Percentiles rank a stretch among this genome's conserved stretches.
These are phyloP conservation scores for Patella ulyssiponensis DNA, from an alignment of 2,888 invertebrate genomes.

Conservation along the genomic window DNA sequence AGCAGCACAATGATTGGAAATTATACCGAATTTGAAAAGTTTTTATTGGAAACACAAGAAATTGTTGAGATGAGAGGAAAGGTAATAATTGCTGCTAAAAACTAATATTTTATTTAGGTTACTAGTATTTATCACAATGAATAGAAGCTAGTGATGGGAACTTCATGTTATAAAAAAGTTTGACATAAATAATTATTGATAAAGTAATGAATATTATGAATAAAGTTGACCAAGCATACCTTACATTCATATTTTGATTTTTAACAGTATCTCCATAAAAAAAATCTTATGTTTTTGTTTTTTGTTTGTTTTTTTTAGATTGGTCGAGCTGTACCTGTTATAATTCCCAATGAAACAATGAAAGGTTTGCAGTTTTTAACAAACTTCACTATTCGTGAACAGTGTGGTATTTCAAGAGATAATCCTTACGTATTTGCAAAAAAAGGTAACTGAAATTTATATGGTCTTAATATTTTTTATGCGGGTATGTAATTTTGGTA, in stretches of 20 bases:
- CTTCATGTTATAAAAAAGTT: not conserved
- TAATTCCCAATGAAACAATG: not conserved
- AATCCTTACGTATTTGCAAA: not conserved
- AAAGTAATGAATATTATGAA: not conserved
- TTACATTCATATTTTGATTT: not conserved
- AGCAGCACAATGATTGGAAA: not conserved
- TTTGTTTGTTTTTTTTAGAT: not conserved
- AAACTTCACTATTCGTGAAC: too few species aligned
- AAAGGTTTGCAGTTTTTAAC: too few species aligned
- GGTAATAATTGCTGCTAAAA: not conserved
- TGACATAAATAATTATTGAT: not conserved
- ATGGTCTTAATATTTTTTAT: too few species aligned
- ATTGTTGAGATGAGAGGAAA: not conserved
- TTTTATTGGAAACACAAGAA: not conserved
- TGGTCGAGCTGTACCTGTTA: not conserved
- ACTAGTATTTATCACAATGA: too few species aligned
- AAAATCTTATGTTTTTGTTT: too few species aligned
- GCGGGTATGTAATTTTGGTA: too few species aligned
- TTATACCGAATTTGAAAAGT: not conserved
- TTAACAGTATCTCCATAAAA: not conserved
- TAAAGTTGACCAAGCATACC: not conserved
- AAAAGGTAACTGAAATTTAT: not conserved
- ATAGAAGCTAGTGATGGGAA: too few species aligned
- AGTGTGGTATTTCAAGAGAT: too few species aligned
- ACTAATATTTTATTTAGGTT: too few species aligned